Conservation (phyloP, 1,140 invertebrate genomes). For the Homarus americanus region DNA sequence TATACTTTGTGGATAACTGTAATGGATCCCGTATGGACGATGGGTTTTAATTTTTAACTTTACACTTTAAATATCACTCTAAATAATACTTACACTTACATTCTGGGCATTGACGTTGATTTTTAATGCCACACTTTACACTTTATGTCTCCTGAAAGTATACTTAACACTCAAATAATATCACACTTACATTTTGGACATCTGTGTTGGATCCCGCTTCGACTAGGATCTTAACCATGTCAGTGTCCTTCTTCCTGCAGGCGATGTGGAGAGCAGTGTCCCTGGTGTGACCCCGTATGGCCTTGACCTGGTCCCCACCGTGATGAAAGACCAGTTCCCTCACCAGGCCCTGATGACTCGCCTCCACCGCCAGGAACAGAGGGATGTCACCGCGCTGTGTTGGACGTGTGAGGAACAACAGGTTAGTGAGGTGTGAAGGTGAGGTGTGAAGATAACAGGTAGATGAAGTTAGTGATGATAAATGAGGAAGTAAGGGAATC, state of each 20-base stretch:
- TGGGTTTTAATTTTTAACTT: no score
- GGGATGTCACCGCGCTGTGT: conserved; percentile 93
- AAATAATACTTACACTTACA: no score
- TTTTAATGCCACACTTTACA: no score
- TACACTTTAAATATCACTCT: no score
- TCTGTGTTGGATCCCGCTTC: conserved; percentile 95
- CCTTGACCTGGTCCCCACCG: conserved; percentile 88
- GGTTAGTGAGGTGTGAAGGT: not conserved
- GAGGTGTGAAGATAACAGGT: not conserved
- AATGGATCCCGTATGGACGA: no score
- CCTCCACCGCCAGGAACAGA: conserved; percentile 93
- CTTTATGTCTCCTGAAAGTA: no score
- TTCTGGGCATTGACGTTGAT: no score
- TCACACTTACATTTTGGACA: conserved; percentile 87
- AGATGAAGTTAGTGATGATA: not conserved
- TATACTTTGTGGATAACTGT: no score
- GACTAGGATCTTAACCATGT: conserved; percentile 93
- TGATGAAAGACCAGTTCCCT: conserved; percentile 87
- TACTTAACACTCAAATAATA: not conserved
- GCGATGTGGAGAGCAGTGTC: conserved; percentile 96
- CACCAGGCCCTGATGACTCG: conserved; percentile 94
- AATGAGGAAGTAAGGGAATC: no score
- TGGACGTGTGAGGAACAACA: not conserved
- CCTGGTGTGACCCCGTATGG: conserved; percentile 76
- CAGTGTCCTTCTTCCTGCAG: conserved; percentile 89